Percentiles rank a stretch among this genome's conserved stretches.
Evolutionary conservation across 2,113 vertebrate genomes (phyloP).

Genomic region (Pangasianodon gigas): DNA sequence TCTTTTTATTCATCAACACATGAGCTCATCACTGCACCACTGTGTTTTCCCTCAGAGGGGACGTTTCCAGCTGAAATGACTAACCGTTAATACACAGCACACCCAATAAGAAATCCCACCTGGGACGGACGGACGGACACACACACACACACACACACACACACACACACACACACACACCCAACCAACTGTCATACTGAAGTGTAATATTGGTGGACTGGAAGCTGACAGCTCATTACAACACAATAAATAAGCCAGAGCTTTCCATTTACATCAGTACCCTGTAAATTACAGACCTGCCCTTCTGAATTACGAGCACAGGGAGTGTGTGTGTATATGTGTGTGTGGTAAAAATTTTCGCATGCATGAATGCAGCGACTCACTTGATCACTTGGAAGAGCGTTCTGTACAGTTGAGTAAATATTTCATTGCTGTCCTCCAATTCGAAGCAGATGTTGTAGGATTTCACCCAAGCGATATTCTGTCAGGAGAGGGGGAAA

Average conservation of each 20-base stretch:
- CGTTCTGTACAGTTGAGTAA: constrained; percentile 95
- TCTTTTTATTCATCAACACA: constrained; percentile 35
- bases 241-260: constrained; percentile 44
- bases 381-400: constrained; percentile 99
- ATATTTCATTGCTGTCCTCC: constrained; percentile 99
- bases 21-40: constrained; percentile 8
- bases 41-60: constrained; percentile 2
- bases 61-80: constrained; percentile 28
- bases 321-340: background rate
- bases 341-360: background rate
- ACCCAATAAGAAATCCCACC: constrained; percentile 33
- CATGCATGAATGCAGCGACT: constrained; percentile 66
- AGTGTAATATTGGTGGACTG: constrained; percentile 17
- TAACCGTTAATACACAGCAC: constrained; percentile 29
- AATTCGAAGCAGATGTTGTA: constrained; percentile 99
- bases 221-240: constrained; percentile 45
- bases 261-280: constrained; percentile 42
- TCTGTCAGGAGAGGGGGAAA: constrained; percentile 69
- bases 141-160: background rate
- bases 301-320: constrained; percentile 19
- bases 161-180: background rate
- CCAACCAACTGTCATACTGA: constrained; percentile 27
- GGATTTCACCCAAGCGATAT: constrained; percentile 99
- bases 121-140: too few species aligned
- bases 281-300: constrained; percentile 2